Base-by-base conservation (phyloP, 1,140 invertebrate species). In the Ladona fulva region DNA sequence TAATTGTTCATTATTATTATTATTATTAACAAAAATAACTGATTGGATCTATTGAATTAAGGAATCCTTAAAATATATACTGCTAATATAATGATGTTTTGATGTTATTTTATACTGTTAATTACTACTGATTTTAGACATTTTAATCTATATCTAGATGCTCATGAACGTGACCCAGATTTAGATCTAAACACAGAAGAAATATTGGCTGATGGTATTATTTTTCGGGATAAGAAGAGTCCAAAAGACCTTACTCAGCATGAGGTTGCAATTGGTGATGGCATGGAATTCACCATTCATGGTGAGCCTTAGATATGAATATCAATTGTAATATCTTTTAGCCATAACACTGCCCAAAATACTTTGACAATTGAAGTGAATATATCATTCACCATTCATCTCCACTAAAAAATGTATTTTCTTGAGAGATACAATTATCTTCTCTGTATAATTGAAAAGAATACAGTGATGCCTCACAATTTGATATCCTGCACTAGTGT, bases 231-330 rank as follows among this genome's bases (percentile, higher is more conserved):
- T 81, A 95, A 94, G 84, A 96, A 95, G 84, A 91, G 92, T 80
- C 87, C 89, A 12, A 94, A 94, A 87, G 93, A 94, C 79, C 81
- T 82, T 29, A 88, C 88, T 78, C 92, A 94, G 84, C 88, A 95
- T 77, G 95, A 96, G 87, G 93, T 96, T 79, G 93, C 93, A 37
- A 95, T 95, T 81, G 93, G 94, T 11, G 94, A 95, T 84, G 94
- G 94, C 74, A 94, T 95, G 92, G 94, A 96, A 85, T 94, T 95
- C 82, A 94, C 93, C 5, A 95, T 95, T 87, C 93, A 95, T 84
- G 94, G 92, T 92, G 89, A 87, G 80, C 24, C 29, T 37, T 37
- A 37, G 1, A 37, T 37, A 37, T 8, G 8, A 5, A 37, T 37
- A 37, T 37, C 1, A 5, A 37, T n/a, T 37, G 29, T 37, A 37